phyloP scores from a whole-genome alignment of 1,140 invertebrate genomes.

The Matsumurasca onukii region DNA sequence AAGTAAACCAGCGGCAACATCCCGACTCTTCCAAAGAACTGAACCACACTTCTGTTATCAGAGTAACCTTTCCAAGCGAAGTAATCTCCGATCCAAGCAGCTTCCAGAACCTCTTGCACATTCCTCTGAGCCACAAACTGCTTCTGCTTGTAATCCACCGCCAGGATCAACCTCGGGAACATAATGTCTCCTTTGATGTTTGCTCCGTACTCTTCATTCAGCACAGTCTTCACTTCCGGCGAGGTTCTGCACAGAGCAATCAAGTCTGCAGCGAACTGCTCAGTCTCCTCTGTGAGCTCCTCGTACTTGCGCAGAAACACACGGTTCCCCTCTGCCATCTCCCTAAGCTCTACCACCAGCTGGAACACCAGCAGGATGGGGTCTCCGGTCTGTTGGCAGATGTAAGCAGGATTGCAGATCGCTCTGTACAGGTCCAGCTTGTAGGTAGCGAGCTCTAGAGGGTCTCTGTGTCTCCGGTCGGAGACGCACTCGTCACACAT shows the following conservation, averaged over 20 bases:
- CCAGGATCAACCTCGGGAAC: constrained; percentile 64
- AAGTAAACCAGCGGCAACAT: constrained; percentile 52
- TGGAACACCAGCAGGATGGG: constrained; percentile 65
- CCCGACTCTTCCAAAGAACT: constrained; percentile 48
- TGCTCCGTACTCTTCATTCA: constrained; percentile 53
- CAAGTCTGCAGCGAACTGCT: constrained; percentile 62
- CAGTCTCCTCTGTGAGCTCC: constrained; percentile 55
- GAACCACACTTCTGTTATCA: constrained; percentile 43
- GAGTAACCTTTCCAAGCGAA: constrained; percentile 55
- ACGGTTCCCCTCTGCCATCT: constrained; percentile 51
- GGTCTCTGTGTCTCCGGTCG: constrained; percentile 49
- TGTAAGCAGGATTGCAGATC: constrained; percentile 63
- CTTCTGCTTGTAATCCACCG: constrained; percentile 71
- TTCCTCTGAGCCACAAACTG: constrained; percentile 73
- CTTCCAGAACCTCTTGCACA: constrained; percentile 60
- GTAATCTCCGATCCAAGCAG: constrained; percentile 58
- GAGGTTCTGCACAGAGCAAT: constrained; percentile 62
- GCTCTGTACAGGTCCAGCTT: constrained; percentile 60
- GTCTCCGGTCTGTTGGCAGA: constrained; percentile 61
- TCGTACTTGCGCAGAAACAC: constrained; percentile 60
- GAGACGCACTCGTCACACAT: constrained; percentile 56
- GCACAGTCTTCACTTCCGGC: constrained; percentile 65
- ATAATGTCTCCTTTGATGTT: constrained; percentile 47
- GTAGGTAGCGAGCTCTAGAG: constrained; percentile 51
- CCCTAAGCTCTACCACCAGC: constrained; percentile 55